Conservation (phyloP, 2,888 invertebrate species). For the Agriopis marginaria region DNA sequence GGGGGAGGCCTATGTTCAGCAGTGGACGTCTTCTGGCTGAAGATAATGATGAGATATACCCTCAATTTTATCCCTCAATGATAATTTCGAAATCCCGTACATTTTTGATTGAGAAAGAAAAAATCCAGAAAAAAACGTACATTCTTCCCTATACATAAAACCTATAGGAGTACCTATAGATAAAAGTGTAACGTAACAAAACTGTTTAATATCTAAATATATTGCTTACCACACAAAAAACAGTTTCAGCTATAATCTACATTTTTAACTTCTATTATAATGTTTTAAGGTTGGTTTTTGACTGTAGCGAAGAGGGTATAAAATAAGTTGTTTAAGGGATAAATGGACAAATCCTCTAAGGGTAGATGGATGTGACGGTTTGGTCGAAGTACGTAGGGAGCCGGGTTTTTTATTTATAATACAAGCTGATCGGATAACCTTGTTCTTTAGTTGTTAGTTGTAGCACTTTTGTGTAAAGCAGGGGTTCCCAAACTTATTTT, state of each 20-base stretch:
- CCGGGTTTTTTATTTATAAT: not conserved
- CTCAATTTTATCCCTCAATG: too few species aligned
- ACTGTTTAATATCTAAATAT: conserved; percentile 22
- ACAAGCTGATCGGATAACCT: conserved; percentile 30
- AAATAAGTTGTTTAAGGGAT: conserved; percentile 36
- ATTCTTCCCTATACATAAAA: conserved; percentile 1
- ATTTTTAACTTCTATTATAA: conserved; percentile 1
- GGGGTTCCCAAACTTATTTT: too few species aligned
- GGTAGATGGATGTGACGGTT: conserved; percentile 42
- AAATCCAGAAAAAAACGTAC: conserved; percentile 4
- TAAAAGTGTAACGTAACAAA: not conserved
- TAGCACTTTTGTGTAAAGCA: not conserved
- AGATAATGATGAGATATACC: too few species aligned
- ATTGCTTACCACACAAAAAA: conserved; percentile 14
- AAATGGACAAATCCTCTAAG: conserved; percentile 37
- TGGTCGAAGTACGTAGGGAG: conserved; percentile 10
- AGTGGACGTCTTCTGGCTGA: too few species aligned
- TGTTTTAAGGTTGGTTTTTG: conserved; percentile 29
- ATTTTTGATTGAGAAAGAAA: too few species aligned
- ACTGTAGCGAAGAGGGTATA: conserved; percentile 16
- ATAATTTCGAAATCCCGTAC: too few species aligned
- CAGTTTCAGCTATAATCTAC: too few species aligned
- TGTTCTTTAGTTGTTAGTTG: not conserved
- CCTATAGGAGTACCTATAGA: not conserved
- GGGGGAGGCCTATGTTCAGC: too few species aligned